Base-by-base conservation (phyloP, 2,888 invertebrate genomes). In the Folsomia manolachei region DNA sequence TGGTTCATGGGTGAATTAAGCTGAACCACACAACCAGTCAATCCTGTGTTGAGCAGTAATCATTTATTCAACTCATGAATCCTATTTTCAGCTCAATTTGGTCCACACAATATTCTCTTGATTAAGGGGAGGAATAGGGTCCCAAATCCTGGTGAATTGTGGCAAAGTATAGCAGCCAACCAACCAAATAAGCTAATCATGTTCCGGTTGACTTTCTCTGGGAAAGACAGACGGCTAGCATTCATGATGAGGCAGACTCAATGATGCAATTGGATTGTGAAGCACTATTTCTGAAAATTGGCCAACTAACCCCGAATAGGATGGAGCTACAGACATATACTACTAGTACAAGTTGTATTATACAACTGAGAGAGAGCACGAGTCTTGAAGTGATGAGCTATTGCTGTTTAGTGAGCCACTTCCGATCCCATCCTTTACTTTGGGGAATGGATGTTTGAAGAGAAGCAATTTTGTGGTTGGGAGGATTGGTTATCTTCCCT, bases 71-170 rank as follows among this genome's bases (percentile, higher is more conserved):
- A 63, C 71, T 72, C 74, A 71, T 72, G 76, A 73, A 74, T 70
- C 67, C 64, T 70, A 69, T 74, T 74, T 77, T 75, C 73, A 77
- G 77, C 77, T 77, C 77, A 77, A 77, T 77, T 77, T 77, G 73
- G 75, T 71, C 71, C 27, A 71, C 71, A 77, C 77, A 77, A 77
- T 77, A 75, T 75, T 68, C 56, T 70, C 72, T 75, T 77, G 77
- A 77, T 77, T 77, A 77, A 71, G 74, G 73, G 65, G 74, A 71
- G 71, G 67, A 67, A 67, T 67, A 24, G 25, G 2, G 25, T 67
- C n/a, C n/a, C 25, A 67, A 67, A 67, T 67, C 56, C 67, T 26
- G n/a, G n/a, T n/a, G n/a, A n/a, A n/a, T n/a, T n/a, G n/a, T n/a
- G n/a, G n/a, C n/a, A n/a, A n/a, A n/a, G n/a, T n/a, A n/a, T n/a